Base-by-base conservation (phyloP, 2,113 vertebrate genomes). In the Strix aluco region DNA sequence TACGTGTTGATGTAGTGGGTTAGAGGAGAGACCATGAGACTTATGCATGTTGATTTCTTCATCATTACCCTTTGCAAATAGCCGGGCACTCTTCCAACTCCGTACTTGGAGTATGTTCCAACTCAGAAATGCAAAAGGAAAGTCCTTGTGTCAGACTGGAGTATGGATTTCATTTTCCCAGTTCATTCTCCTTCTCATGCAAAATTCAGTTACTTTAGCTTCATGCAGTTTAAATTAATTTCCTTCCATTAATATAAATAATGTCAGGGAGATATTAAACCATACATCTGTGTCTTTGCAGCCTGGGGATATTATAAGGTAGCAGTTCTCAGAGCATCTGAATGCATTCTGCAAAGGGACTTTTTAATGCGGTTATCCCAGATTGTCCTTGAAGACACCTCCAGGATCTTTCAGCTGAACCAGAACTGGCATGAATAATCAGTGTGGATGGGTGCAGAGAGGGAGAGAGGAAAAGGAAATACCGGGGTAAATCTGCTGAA, bases 121-220 rank as follows among this genome's bases (percentile, higher is more conserved):
- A 18, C 54, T 57, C 11, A 44, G 40, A 32, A 63, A 36, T 25
- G 16, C 10, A 46, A 46, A 66, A 32, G 11, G 30, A n/a, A 87
- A 88, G 49, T 29, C 40, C 20, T 38, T 44, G 2, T 34, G 10
- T 36, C n/a, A 85, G n/a, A 63, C 14, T 72, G 40, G 58, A 72
- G 16, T 29, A 52, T 8, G 15, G 44, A 69, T 87, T 92, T 75
- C 4, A 6, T 26, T 63, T 73, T 67, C 44, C 10, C 22, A 0
- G 10, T 46, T 58, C 49, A n/a, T 82, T 59, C 57, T 79, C 36
- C 47, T 81, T 9, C 92, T 88, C 81, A 82, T 88, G 90, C 16
- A 96, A 85, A 81, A 89, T 89, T 94, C 80, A 95, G 59, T 58
- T 74, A 23, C 69, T 89, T 92, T 87, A 49, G 77, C 84, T 84